Evolutionary conservation across 2,113 vertebrate species (phyloP), one percentile per base, ranked within the genome.

Genomic region (Cervus canadensis): DNA sequence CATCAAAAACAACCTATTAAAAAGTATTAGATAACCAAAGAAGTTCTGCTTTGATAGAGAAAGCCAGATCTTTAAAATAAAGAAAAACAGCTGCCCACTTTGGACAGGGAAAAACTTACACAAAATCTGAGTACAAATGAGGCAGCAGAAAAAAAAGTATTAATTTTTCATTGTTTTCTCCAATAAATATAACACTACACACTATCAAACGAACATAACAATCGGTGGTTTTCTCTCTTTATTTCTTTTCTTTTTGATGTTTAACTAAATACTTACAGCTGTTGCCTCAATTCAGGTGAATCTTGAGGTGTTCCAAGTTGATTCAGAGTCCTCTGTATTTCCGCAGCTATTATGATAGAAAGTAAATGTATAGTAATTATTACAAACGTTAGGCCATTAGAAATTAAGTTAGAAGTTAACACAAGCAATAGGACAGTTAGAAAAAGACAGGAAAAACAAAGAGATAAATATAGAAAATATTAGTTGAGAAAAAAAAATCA

Each of bases 251-350:
- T 94, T 96, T 93, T 36, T 28, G 10, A 21, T 83, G 21, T 59
- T 94, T 33, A 60, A 78, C n/a, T 97, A 98, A 98, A 97, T 97
- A 99, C 99, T 99, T 98, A 99, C 99, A 99, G 99, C 60, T 99
- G 99, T 84, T 99, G 99, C 91, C 99, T 98, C 56, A 99, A 98
- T 83, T 99, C 99, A 85, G 98, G 97, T 10, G 98, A 99, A 97
- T 99, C 99, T 96, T 99, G 99, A 76, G 99, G 99, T 6, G 99
- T 99, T 97, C 99, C 99, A 90, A 99, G 99, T 89, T 99, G 99
- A 98, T 99, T 99, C 36, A 99, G 98, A 67, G 99, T 98, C 96
- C 99, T 99, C 97, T 99, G 99, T 98, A 99, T 99, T 98, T 99
- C 99, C 3, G 99, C 99, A 96, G 99, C 99, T 99, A 98, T 97